A percentile compares a stretch with the other conserved stretches of the same genome.
These are phyloP conservation scores for Pyrgus malvae DNA, from an alignment of 2,888 invertebrate species.

Conservation along the genomic window DNA sequence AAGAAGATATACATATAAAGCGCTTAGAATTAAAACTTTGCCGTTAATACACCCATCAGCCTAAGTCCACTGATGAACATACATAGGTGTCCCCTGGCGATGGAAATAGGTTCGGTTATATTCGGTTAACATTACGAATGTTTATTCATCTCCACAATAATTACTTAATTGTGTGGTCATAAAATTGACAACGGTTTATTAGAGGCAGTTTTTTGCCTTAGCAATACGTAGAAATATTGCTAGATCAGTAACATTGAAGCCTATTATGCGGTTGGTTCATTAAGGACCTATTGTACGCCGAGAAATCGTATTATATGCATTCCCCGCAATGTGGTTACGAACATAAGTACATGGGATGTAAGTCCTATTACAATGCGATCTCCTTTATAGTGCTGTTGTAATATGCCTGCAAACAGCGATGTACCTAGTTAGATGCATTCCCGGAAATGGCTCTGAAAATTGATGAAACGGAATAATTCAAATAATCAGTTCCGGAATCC, in stretches of 20 bases:
- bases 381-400: too few species aligned
- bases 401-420: too few species aligned
- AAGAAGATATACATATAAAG: too few species aligned
- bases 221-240: background rate
- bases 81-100: too few species aligned
- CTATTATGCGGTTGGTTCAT: conserved; percentile 21
- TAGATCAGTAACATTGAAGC: conserved; percentile 14
- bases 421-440: background rate
- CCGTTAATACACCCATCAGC: too few species aligned
- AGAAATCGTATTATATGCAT: conserved; percentile 25
- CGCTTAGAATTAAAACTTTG: too few species aligned
- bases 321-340: conserved; percentile 19
- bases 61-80: too few species aligned
- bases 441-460: background rate
- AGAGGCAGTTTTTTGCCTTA: background rate
- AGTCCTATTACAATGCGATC: background rate
- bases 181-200: background rate
- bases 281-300: conserved; percentile 12
- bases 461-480: conserved; percentile 6
- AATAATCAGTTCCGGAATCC: background rate
- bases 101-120: too few species aligned
- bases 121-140: too few species aligned
- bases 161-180: too few species aligned
- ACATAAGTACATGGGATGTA: background rate
- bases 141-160: too few species aligned